Evolutionary conservation across 2,797 vertebrate genomes (phyloP), one percentile per base, ranked within the genome.

Genomic region (Halcyon smyrnensis): DNA sequence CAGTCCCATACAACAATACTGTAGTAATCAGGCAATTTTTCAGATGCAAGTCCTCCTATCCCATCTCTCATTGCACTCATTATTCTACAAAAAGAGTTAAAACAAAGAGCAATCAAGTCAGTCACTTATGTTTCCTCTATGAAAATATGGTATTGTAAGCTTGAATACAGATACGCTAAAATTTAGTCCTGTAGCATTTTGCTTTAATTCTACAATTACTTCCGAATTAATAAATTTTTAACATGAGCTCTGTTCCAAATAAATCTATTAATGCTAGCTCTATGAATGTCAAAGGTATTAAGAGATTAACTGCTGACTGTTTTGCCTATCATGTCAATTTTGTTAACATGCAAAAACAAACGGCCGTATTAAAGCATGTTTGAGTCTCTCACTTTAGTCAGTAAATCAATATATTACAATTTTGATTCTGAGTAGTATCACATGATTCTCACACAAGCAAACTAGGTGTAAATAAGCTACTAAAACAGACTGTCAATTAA

Each of bases 301-400:
- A 97, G 89, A 86, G 85, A 97, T 97, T 97, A 95, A 90, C 59
- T 74, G 83, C 80, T 96, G 93, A 98, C 95, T 97, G 95, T 92
- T 95, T 96, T 97, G 83, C 67, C 87, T 95, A 93, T 94, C 90
- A 65, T 59, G 41, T 87, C 91, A 81, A 93, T 96, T 97, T 89
- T 96, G 84, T 92, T 98, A 97, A 96, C 86, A 91, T 75, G 93
- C 63, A 93, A 96, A 96, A 97, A 67, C 89, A 96, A 97, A 74
- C 82, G 67, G 79, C 83, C 80, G 96, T 96, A 96, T 96, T 97
- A 97, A 97, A 91, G 75, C 70, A 88, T 34, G 17, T 57, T 96
- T 69, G 57, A 97, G 82, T 67, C 94, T 91, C 95, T 88, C 83
- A 88, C 56, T 96, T 75, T 88, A 91, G 70, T 60, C 78, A 93